Percentiles rank a stretch among this genome's conserved stretches.
Evolutionary conservation across 2,797 vertebrate genomes (phyloP).

Genomic region (Mus spretus): DNA sequence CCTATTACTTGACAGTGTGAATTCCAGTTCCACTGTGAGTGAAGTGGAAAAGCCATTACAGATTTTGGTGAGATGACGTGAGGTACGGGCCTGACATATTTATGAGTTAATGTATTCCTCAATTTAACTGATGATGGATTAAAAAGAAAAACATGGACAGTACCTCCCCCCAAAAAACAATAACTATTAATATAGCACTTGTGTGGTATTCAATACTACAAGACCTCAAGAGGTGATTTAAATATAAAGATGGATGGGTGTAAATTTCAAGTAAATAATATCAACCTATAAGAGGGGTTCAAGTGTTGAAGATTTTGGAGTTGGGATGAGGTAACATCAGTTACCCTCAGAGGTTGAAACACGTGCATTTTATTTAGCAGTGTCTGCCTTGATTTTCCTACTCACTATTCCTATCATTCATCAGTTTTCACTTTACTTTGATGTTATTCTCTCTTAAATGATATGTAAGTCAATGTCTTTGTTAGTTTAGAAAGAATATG

Average conservation of each 20-base stretch:
- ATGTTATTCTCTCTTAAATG: background rate
- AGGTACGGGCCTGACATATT: background rate
- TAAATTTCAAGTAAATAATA: background rate
- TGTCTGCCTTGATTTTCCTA: rapidly evolving
- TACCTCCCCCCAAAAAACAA: background rate
- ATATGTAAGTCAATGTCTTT: background rate
- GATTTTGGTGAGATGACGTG: rapidly evolving
- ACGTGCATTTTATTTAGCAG: background rate
- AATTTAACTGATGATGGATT: background rate
- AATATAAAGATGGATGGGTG: background rate
- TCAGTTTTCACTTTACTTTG: background rate
- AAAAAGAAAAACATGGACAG: background rate
- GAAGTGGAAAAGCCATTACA: background rate
- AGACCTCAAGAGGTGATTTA: background rate
- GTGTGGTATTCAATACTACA: background rate
- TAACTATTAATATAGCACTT: background rate
- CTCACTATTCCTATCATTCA: background rate
- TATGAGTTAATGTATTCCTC: background rate
- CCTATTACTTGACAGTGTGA: background rate
- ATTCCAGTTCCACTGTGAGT: background rate
- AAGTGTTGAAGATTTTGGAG: background rate
- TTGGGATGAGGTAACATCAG: background rate
- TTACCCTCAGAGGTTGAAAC: background rate
- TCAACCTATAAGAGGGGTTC: background rate
- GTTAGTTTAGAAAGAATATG: background rate